These are phyloP conservation scores for Catocala sponsa DNA, from an alignment of 2,888 invertebrate genomes.

Conservation along the genomic window DNA sequence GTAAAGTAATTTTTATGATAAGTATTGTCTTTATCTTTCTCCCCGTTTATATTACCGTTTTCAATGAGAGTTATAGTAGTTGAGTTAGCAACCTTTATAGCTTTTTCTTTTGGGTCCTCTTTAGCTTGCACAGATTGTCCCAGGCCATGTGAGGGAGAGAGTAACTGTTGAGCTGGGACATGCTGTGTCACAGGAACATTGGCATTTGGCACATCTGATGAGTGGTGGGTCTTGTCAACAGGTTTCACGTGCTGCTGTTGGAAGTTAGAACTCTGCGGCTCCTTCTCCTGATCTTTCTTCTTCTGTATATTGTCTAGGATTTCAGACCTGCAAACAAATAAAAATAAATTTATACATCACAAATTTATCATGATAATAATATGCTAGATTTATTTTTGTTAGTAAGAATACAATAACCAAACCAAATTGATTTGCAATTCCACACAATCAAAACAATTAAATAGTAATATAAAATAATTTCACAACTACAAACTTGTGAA, in stretches of 20 bases:
- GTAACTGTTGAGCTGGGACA: slow-evolving; percentile 76
- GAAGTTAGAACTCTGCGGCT: slow-evolving; percentile 68
- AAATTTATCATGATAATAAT: neutral
- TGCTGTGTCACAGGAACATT: slow-evolving; percentile 75
- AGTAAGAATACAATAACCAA: neutral
- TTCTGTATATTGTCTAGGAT: slow-evolving; percentile 89
- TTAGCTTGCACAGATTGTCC: slow-evolving; percentile 66
- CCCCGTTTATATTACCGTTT: slow-evolving; percentile 70
- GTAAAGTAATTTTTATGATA: slow-evolving; percentile 82
- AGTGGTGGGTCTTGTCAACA: slow-evolving; percentile 65
- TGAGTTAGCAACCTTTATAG: slow-evolving; percentile 80
- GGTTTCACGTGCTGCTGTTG: slow-evolving; percentile 71
- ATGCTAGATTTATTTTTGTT: neutral
- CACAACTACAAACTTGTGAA: no score
- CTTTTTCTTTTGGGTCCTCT: slow-evolving; percentile 79
- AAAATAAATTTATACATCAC: neutral
- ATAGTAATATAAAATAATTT: neutral
- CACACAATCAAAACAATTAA: neutral
- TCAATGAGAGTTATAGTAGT: slow-evolving; percentile 83
- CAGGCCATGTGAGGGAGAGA: slow-evolving; percentile 71
- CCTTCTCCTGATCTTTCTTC: slow-evolving; percentile 82
- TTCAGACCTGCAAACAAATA: slow-evolving; percentile 86
- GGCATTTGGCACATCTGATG: slow-evolving; percentile 63
- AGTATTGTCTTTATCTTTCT: slow-evolving; percentile 78
- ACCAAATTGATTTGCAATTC: neutral